phyloP scores from a whole-genome alignment of 2,113 vertebrate genomes.

The Macheiramphus alcinus region DNA sequence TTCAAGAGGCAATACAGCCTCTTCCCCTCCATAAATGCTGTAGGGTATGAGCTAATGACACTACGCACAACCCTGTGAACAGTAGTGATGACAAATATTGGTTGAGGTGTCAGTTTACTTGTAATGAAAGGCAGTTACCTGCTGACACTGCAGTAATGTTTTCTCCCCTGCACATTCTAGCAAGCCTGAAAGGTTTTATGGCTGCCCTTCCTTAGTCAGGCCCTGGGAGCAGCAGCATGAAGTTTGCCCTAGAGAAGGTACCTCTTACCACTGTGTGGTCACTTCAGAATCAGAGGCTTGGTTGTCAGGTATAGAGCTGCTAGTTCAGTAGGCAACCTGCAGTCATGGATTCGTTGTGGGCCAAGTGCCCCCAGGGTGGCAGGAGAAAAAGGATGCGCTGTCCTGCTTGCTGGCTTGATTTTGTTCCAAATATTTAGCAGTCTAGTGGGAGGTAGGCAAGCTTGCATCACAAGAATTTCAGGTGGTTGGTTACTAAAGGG shows the following conservation, averaged over 20 bases:
- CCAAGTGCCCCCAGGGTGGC: not conserved
- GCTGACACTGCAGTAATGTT: not conserved
- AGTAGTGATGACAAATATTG: not conserved
- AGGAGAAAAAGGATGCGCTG: not conserved
- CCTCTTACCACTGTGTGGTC: not conserved
- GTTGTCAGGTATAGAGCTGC: not conserved
- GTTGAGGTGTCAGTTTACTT: not conserved
- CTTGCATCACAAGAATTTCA: not conserved
- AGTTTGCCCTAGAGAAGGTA: not conserved
- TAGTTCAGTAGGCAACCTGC: not conserved
- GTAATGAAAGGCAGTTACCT: not conserved
- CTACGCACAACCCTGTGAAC: not conserved
- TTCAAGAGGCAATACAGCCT: not conserved
- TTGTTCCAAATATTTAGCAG: not conserved
- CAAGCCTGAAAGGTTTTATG: not conserved
- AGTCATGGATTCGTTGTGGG: not conserved
- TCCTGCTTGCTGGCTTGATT: not conserved
- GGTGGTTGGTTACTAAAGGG: not conserved
- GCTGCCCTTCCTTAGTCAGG: not conserved
- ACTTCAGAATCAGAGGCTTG: not conserved
- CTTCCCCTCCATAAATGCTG: not conserved
- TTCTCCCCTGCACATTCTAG: not conserved
- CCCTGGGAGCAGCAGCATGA: not conserved
- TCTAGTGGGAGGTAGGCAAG: not conserved
- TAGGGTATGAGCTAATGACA: not conserved